Percentiles rank a stretch among this genome's conserved stretches.
phyloP scores from a whole-genome alignment of 2,888 invertebrate genomes.

The Oscheius myriophilus region DNA sequence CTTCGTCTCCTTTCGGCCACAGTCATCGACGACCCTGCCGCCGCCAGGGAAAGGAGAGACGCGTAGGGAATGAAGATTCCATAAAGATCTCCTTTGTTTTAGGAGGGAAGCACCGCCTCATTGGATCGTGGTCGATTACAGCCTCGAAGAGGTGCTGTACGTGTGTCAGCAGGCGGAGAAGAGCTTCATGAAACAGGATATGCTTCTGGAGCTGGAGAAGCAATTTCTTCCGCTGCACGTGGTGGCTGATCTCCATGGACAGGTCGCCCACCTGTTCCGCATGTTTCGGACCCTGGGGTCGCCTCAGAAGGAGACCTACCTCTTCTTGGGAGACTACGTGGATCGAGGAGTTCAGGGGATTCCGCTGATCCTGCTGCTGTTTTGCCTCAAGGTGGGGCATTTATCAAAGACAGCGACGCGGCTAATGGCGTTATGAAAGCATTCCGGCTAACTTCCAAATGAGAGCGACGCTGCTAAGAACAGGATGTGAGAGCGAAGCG shows the following conservation, averaged over 20 bases:
- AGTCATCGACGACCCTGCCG: conserved; percentile 9
- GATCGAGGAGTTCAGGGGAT: conserved; percentile 47
- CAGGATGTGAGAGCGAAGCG: too few species aligned
- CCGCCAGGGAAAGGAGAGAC: conserved; percentile 27
- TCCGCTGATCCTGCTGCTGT: conserved; percentile 34
- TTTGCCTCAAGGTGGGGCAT: conserved; percentile 36
- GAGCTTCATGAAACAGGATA: conserved; percentile 5
- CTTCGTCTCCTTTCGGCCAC: conserved; percentile 24
- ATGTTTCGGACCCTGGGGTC: conserved; percentile 34
- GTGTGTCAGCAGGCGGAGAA: conserved; percentile 15
- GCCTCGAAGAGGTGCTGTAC: conserved; percentile 1
- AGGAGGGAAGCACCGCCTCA: neutral
- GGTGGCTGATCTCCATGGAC: conserved; percentile 53
- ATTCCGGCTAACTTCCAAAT: too few species aligned
- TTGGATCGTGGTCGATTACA: neutral
- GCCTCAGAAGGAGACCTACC: conserved; percentile 33
- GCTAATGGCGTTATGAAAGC: too few species aligned
- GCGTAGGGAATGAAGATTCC: too few species aligned
- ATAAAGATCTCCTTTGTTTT: too few species aligned
- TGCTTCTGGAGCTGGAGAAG: conserved; percentile 12
- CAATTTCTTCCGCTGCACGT: conserved; percentile 34
- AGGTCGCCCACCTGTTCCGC: conserved; percentile 42
- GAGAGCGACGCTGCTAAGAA: too few species aligned
- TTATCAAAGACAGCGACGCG: too few species aligned
- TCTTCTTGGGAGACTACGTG: conserved; percentile 48